A percentile compares a stretch with the other conserved stretches of the same genome.
phyloP scores from a whole-genome alignment of 64 coral and sea anemone genomes.

The Orbicella faveolata region DNA sequence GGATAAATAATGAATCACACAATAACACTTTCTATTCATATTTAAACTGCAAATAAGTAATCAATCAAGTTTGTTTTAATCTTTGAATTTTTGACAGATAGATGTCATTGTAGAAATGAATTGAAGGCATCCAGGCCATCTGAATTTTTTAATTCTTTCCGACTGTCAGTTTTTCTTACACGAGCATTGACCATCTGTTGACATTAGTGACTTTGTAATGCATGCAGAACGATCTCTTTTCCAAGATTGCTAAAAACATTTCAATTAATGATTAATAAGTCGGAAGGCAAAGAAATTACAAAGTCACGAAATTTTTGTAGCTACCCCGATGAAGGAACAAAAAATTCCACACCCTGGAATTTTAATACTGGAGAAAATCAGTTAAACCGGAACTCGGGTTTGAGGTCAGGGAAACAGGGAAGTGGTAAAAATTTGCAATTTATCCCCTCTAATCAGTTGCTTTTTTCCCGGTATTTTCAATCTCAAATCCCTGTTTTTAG shows the following conservation, averaged over 20 bases:
- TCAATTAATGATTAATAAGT: background rate
- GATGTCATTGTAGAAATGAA: too few species aligned
- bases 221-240: background rate
- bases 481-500: too few species aligned
- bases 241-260: background rate
- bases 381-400: too few species aligned
- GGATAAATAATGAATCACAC: constrained; percentile 13
- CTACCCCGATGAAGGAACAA: background rate
- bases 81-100: background rate
- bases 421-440: too few species aligned
- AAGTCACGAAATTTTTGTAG: background rate
- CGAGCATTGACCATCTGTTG: background rate
- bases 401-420: too few species aligned
- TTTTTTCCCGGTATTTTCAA: too few species aligned
- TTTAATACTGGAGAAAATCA: too few species aligned
- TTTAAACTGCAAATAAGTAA: background rate
- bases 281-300: background rate
- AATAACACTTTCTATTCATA: background rate
- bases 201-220: background rate
- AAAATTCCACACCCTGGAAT: too few species aligned
- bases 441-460: too few species aligned
- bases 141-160: too few species aligned
- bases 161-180: too few species aligned
- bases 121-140: too few species aligned
- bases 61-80: background rate